Evolutionary conservation across 2,113 vertebrate genomes (phyloP), one percentile per base, ranked within the genome.

Genomic region (rat (Rattus norvegicus)): DNA sequence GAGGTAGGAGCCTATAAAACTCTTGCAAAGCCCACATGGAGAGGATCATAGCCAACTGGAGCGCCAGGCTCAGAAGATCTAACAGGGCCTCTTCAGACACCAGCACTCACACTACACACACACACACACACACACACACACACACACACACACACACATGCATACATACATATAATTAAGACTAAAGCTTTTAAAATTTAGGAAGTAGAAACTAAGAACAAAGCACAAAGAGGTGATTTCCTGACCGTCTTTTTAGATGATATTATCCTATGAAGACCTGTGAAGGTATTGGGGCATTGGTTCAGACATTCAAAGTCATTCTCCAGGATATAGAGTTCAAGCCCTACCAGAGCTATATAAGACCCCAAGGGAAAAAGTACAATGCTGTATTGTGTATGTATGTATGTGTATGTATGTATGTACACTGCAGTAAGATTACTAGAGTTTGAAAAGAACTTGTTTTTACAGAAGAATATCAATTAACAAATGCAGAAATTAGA

Each of bases 401-500:
- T 6, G 8, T 26, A 19, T 59, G 26, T 6, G 8, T 26, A 19
- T 39, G 52, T 39, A 24, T 30, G 28, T 59, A n/a, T 6, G 8
- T 26, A 19, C 20, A 19, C 36, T 70, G 39, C 33, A 93, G 30
- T 84, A 0, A 88, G 13, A 73, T 56, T 47, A 56, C 67, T 90
- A 22, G 26, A 83, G 22, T 65, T 56, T 84, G 91, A 3, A 30
- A 12, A 63, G 92, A 72, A 30, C 30, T 47, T 16, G 79, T 47
- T 67, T 92, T 80, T 69, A 93, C 11, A 61, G 54, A 92, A 89
- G 52, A 91, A n/a, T 89, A 43, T 61, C 26, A 88, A 54, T 36
- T 54, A 92, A 92, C 47, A 93, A 87, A 80, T 8, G 61, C 94
- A 73, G 30, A 97, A 61, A 96, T 36, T 59, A 70, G n/a, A 81